phyloP scores from a whole-genome alignment of 2,797 vertebrate species.

The Pampus argenteus region DNA sequence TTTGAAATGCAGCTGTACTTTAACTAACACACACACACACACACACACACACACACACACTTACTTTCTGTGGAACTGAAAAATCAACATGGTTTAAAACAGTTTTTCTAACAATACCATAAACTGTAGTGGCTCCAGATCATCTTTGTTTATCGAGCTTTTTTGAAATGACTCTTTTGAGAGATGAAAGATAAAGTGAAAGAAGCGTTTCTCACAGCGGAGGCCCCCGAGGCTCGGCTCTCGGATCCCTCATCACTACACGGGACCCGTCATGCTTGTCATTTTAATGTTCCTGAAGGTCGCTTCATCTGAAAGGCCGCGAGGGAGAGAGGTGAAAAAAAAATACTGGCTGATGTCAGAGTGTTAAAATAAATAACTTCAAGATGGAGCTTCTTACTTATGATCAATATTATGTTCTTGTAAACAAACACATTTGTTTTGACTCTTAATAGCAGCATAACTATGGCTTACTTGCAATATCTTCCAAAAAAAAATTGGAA shows the following conservation, averaged over 20 bases:
- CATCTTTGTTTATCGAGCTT: constrained; percentile 63
- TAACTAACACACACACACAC: constrained; percentile 26
- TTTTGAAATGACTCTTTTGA: constrained; percentile 40
- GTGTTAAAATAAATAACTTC: constrained; percentile 28
- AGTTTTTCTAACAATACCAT: constrained; percentile 43
- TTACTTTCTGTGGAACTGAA: constrained; percentile 16
- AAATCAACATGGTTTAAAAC: constrained; percentile 49
- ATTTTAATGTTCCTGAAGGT: constrained; percentile 63
- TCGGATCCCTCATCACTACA: constrained; percentile 49
- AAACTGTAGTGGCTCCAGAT: constrained; percentile 44
- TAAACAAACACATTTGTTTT: constrained; percentile 39
- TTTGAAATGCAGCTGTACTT: neutral
- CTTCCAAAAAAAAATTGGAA: neutral
- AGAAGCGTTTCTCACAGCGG: constrained; percentile 50
- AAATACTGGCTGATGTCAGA: constrained; percentile 34
- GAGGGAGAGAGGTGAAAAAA: constrained; percentile 47
- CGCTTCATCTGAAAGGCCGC: constrained; percentile 44
- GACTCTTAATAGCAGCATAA: constrained; percentile 6
- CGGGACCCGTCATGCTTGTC: constrained; percentile 63
- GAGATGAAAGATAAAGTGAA: constrained; percentile 59
- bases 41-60: constrained; percentile 8
- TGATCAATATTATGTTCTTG: neutral
- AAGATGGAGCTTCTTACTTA: constrained; percentile 4
- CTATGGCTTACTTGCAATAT: constrained; percentile 9
- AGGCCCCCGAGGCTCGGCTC: constrained; percentile 60